A percentile compares a stretch with the other conserved stretches of the same genome.
Conservation (phyloP, 2,888 invertebrate species). For the Alviniconcha strummeri region DNA sequence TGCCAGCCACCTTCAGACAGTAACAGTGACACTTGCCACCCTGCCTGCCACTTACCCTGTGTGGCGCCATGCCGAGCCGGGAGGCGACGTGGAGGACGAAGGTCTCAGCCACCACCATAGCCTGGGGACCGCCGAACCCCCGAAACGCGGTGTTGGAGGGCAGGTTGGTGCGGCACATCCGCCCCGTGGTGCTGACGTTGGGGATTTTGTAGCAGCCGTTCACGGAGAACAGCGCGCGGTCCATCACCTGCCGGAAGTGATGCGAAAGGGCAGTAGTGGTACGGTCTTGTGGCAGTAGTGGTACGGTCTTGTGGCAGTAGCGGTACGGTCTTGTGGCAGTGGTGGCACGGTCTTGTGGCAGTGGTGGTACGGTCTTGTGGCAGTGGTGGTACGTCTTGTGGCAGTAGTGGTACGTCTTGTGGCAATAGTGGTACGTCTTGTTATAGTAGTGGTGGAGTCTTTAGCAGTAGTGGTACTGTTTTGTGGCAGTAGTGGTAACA, state of each 20-base stretch:
- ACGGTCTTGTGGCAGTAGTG: neutral
- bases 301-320: too few species aligned
- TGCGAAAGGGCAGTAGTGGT: neutral
- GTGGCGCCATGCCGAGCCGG: conserved; percentile 80
- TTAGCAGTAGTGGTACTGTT: too few species aligned
- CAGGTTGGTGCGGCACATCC: conserved; percentile 87
- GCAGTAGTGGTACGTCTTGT: too few species aligned
- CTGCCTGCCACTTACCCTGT: conserved; percentile 73
- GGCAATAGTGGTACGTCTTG: too few species aligned
- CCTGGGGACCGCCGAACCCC: conserved; percentile 63
- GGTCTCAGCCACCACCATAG: conserved; percentile 49
- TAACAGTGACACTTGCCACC: too few species aligned
- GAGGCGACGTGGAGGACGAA: conserved; percentile 76
- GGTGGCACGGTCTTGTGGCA: too few species aligned
- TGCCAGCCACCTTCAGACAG: too few species aligned
- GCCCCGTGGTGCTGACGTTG: conserved; percentile 81
- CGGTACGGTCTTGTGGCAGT: too few species aligned
- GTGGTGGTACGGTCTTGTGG: too few species aligned
- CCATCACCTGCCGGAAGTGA: conserved; percentile 80
- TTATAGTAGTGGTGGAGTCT: too few species aligned
- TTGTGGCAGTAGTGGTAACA: too few species aligned
- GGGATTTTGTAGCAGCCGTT: conserved; percentile 82
- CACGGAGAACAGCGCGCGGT: conserved; percentile 80
- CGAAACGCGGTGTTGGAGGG: conserved; percentile 95
- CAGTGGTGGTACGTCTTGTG: too few species aligned